Evolutionary conservation across 2,113 vertebrate genomes (phyloP).

Genomic region (Pterocles orientalis): DNA sequence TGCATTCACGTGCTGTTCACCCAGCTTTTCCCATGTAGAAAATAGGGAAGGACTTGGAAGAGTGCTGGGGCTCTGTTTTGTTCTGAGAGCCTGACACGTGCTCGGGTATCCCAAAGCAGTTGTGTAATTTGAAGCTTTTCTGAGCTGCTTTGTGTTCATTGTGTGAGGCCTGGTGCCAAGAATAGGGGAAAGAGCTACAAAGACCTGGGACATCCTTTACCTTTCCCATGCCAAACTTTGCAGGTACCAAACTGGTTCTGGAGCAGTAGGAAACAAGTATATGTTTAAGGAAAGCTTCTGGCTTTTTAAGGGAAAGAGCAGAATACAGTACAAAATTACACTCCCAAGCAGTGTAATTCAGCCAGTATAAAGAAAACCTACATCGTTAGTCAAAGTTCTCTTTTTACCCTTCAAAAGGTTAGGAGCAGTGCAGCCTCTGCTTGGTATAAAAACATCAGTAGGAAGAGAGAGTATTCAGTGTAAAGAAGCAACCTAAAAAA

Average conservation of each 20-base stretch:
- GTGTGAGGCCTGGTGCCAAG: background rate
- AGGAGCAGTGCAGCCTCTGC: background rate
- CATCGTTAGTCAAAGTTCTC: background rate
- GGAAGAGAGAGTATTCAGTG: background rate
- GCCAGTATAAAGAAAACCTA: background rate
- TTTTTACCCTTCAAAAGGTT: background rate
- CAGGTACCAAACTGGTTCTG: background rate
- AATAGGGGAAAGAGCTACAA: background rate
- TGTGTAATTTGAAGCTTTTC: background rate
- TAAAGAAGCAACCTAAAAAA: background rate
- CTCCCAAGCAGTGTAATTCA: background rate
- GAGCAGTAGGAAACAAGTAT: background rate
- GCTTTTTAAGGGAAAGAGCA: background rate
- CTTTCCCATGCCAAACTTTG: background rate
- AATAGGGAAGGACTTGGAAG: background rate
- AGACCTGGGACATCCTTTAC: background rate
- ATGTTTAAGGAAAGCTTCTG: background rate
- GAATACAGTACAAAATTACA: background rate
- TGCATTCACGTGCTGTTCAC: background rate
- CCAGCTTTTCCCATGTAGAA: background rate
- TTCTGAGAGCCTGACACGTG: background rate
- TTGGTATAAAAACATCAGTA: background rate
- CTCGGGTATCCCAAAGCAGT: background rate
- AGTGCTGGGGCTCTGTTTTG: background rate
- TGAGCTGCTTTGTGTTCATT: background rate